Evolutionary conservation across 2,113 vertebrate species (phyloP).

Genomic region (Pomatostomus ruficeps): DNA sequence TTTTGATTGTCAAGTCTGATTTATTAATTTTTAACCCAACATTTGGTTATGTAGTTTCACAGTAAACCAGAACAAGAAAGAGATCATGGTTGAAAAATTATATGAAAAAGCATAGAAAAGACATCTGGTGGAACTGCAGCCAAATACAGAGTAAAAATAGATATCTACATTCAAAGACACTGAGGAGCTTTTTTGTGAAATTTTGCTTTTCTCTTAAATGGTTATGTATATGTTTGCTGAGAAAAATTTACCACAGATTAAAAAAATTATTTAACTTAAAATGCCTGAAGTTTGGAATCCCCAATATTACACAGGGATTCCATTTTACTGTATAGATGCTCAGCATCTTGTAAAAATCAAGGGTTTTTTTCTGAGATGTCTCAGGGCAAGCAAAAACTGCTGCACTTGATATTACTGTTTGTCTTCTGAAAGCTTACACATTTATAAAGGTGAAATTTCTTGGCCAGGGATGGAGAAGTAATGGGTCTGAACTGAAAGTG

Average conservation of each 20-base stretch:
- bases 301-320: background rate
- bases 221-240: background rate
- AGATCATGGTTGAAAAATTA: background rate
- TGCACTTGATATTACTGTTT: background rate
- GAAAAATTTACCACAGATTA: background rate
- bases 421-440: background rate
- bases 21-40: background rate
- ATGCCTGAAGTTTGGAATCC: background rate
- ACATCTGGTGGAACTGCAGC: background rate
- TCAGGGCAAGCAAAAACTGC: background rate
- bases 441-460: background rate
- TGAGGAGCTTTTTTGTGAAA: background rate
- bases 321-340: background rate
- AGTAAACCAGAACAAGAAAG: background rate
- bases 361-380: accelerated
- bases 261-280: background rate
- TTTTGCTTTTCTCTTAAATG: background rate
- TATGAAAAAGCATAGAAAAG: background rate
- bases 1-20: background rate
- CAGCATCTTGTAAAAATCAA: background rate
- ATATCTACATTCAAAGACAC: background rate
- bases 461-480: background rate
- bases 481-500: background rate
- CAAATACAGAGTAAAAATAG: background rate
- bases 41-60: background rate